Base-by-base conservation (phyloP, 2,888 invertebrate genomes). In the Platynereis dumerilii region DNA sequence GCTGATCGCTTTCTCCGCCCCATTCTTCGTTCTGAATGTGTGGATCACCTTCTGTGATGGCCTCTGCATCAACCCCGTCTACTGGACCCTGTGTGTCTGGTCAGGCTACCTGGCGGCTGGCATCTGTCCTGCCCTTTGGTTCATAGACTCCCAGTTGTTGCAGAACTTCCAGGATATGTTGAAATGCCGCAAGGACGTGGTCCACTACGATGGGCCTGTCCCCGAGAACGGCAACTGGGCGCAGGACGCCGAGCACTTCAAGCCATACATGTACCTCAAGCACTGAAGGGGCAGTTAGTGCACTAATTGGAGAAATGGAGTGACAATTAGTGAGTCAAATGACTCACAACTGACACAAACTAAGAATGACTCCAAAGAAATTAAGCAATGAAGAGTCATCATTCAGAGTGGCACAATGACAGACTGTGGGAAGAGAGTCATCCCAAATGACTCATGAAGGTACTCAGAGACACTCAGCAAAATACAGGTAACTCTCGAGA, bases 21-120 rank as follows among this genome's bases (percentile, higher is more conserved):
- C 67, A 1, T 67, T 67, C 56, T 67, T 58, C 42, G 64, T 64
- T 20, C 58, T 64, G 34, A 60, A 67, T 55, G 64, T 64, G 56
- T 42, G 59, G 59, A 60, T 64, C n/a, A 59, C 67, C 22, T 67
- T 64, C 57, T 67, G 67, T 29, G 56, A 56, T 15, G 57, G 59
- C 56, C 42, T 64, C 59, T 67, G 67, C 34, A 55, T 67, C 7
- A 60, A 67, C 34, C 67, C 67, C 1, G 44, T 27, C 26, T 45
- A 56, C 1, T 67, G 67, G 67, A 60, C 66, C 12, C 52, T 62
- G 26, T 54, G 60, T 42, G 55, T 62, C 17, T 66, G 66, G 66
- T 27, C 58, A 27, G 66, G 66, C n/a, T 62, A 62, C 34, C 56
- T 56, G 12, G 42, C 62, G 56, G 62, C 62, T 5, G 62, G 62